Base-by-base conservation (phyloP, 2,888 invertebrate genomes). In the Chironomus riparius region DNA sequence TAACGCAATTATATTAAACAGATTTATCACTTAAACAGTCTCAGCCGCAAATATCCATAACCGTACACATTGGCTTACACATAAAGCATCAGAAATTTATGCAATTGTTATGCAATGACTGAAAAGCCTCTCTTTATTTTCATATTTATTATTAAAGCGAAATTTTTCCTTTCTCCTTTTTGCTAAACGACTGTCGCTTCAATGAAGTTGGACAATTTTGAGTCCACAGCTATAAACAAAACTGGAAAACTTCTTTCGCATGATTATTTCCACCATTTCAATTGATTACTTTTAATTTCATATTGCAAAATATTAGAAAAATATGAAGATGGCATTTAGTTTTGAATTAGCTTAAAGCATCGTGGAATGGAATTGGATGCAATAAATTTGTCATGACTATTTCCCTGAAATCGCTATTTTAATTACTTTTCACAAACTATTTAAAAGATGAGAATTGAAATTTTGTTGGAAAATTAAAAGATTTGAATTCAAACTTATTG, bases 61-160 rank as follows among this genome's bases (percentile, higher is more conserved):
- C 12, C 21, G 7, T 47, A n/a, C 70, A 18, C 47, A 47, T 15
- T 12, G 7, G 15, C 10, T n/a, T n/a, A 50, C 13, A n/a, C 22
- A 28, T 38, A n/a, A 24, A 50, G 71, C 71, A 56, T 71, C 71
- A 71, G 71, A 71, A 71, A 56, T 71, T 70, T 56, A 71, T 71
- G 71, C 71, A 71, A 71, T 71, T 71, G 56, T 71, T 71, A 71
- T 28, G 56, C 47, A 71, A 71, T 18, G n/a, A 13, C 18, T 65
- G 65, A 24, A 65, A 65, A 21, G 2, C 13, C 21, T 65, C 13
- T 24, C 10, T 21, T 65, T 18, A 28, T 24, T 24, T 24, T 24
- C 22, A 24, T 24, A 24, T 28, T 28, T 28, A 10, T 21, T 24
- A 6, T 15, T 56, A 56, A 56, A 56, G 15, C 38, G 7, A 70